phyloP scores from a whole-genome alignment of 2,113 vertebrate species.

The Boleophthalmus pectinirostris region DNA sequence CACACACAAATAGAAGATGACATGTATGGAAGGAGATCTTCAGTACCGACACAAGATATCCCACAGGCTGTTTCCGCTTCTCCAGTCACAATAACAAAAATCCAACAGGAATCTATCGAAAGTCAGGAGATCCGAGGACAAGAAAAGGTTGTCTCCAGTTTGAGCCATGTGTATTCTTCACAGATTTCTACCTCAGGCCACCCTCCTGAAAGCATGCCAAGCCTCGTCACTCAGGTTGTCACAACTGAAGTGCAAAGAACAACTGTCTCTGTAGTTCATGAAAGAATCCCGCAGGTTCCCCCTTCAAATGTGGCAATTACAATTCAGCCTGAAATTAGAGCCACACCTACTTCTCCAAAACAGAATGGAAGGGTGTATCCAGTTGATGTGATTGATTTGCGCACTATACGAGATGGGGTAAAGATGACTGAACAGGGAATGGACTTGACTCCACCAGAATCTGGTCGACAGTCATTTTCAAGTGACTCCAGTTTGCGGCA shows the following conservation, averaged over 20 bases:
- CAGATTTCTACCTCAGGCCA: constrained; percentile 76
- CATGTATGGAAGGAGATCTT: constrained; percentile 48
- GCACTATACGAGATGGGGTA: constrained; percentile 84
- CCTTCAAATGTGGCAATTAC: constrained; percentile 71
- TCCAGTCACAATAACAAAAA: constrained; percentile 69
- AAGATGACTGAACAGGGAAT: constrained; percentile 82
- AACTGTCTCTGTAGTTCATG: constrained; percentile 80
- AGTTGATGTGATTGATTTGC: constrained; percentile 89
- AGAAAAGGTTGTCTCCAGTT: constrained; percentile 77
- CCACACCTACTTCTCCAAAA: constrained; percentile 73
- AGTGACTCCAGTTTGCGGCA: constrained; percentile 79
- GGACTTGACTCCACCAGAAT: constrained; percentile 81
- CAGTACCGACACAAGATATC: constrained; percentile 53
- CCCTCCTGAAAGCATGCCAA: constrained; percentile 70
- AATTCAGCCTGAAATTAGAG: constrained; percentile 76
- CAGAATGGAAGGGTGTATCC: constrained; percentile 82
- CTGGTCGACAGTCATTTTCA: constrained; percentile 77
- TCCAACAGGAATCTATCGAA: constrained; percentile 81
- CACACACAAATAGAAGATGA: constrained; percentile 61
- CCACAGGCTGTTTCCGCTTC: constrained; percentile 38
- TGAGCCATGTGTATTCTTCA: constrained; percentile 80
- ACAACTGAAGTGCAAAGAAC: constrained; percentile 82
- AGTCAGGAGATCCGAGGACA: constrained; percentile 78
- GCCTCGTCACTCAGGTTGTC: constrained; percentile 78
- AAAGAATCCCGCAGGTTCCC: constrained; percentile 74